A percentile compares a stretch with the other conserved stretches of the same genome.
These are phyloP conservation scores for Acronicta psi DNA, from an alignment of 2,888 invertebrate genomes.

Conservation along the genomic window DNA sequence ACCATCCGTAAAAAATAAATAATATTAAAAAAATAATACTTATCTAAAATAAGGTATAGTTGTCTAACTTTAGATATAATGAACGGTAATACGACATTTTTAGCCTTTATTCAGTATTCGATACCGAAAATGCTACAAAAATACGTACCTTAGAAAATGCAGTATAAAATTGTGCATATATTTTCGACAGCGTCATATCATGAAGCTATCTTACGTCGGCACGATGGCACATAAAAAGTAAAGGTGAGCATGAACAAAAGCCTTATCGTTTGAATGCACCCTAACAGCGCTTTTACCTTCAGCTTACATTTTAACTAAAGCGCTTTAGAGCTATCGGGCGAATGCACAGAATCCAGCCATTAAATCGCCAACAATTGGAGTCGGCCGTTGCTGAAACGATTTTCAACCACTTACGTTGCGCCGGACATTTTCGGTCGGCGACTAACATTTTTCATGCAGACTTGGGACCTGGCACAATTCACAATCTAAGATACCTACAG, in stretches of 20 bases:
- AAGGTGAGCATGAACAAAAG: constrained; percentile 53
- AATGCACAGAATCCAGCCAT: constrained; percentile 64
- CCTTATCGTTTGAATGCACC: constrained; percentile 60
- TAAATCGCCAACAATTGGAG: constrained; percentile 66
- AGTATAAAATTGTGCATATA: constrained; percentile 48
- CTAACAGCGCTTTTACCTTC: constrained; percentile 58
- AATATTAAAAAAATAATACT: too few relatives aligned
- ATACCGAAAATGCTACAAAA: constrained; percentile 27
- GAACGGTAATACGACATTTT: too few relatives aligned
- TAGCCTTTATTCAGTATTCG: constrained; percentile 22
- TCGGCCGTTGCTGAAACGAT: constrained; percentile 66
- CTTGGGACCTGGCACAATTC: constrained; percentile 56
- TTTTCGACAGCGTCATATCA: constrained; percentile 51
- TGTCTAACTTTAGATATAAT: not conserved
- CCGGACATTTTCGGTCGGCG: constrained; percentile 62
- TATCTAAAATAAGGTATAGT: too few relatives aligned
- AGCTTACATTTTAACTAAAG: constrained; percentile 62
- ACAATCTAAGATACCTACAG: constrained; percentile 47
- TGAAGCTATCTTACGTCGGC: constrained; percentile 49
- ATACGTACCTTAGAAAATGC: constrained; percentile 9
- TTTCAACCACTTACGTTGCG: constrained; percentile 67
- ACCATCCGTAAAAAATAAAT: too few relatives aligned
- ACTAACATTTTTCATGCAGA: constrained; percentile 69
- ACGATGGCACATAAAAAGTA: constrained; percentile 46
- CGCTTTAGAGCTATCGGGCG: constrained; percentile 55